Conservation (phyloP, 2,113 vertebrate genomes). For the Ammodytes dubius region DNA sequence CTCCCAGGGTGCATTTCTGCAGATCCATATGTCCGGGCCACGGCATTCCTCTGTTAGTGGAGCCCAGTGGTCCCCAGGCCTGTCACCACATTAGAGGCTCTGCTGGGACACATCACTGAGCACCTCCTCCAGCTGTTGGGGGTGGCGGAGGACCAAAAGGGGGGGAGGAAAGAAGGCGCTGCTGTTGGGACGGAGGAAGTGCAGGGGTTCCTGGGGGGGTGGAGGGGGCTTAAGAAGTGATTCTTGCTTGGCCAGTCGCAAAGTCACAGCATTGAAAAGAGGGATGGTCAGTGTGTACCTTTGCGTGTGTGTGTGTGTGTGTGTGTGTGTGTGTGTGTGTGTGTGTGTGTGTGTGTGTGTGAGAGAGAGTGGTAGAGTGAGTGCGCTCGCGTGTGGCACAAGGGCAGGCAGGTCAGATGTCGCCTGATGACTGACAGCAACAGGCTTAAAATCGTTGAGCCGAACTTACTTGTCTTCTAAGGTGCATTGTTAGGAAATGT, state of each 20-base stretch:
- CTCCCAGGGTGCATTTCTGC: slow-evolving; percentile 64
- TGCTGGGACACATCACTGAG: slow-evolving; percentile 79
- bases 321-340: slow-evolving; percentile 37
- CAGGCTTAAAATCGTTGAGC: slow-evolving; percentile 65
- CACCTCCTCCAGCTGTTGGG: slow-evolving; percentile 77
- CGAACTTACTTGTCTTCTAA: slow-evolving; percentile 47
- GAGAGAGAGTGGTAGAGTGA: not conserved
- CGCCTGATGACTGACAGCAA: slow-evolving; percentile 75
- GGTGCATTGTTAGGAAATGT: slow-evolving; percentile 41
- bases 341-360: slow-evolving; percentile 27
- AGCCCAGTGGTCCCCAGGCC: slow-evolving; percentile 63
- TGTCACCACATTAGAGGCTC: slow-evolving; percentile 79
- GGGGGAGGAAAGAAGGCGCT: slow-evolving; percentile 29
- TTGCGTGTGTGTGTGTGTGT: slow-evolving; percentile 37
- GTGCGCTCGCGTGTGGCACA: slow-evolving; percentile 25
- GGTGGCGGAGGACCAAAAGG: slow-evolving; percentile 42
- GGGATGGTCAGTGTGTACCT: slow-evolving; percentile 32
- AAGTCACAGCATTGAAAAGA: slow-evolving; percentile 44
- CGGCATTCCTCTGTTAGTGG: slow-evolving; percentile 61
- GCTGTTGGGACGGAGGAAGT: slow-evolving; percentile 46
- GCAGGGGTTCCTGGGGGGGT: slow-evolving; percentile 31
- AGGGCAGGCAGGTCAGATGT: slow-evolving; percentile 67
- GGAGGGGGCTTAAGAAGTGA: slow-evolving; percentile 38
- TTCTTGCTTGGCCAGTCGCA: slow-evolving; percentile 61
- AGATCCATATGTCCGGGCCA: slow-evolving; percentile 57